Evolutionary conservation across 2,113 vertebrate genomes (phyloP).

Genomic region (Muscicapa adusta): DNA sequence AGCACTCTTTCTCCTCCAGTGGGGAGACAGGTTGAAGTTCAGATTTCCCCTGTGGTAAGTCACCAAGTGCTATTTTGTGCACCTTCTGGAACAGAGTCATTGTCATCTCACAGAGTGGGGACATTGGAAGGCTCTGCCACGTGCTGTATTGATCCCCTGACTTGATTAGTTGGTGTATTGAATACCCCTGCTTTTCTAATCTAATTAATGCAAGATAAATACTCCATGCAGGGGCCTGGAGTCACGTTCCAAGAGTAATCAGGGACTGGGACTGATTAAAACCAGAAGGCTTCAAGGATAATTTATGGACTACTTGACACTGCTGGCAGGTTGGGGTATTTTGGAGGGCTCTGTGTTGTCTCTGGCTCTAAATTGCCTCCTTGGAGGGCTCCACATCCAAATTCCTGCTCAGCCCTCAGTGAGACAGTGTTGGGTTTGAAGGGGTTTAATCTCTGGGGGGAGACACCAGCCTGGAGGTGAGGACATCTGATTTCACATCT

Average conservation of each 20-base stretch:
- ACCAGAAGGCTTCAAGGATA: slow-evolving; percentile 45
- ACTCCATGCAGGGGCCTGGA: slow-evolving; percentile 33
- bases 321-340: slow-evolving; percentile 14
- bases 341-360: not conserved
- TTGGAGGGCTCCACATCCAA: not conserved
- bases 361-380: not conserved
- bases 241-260: slow-evolving; percentile 61
- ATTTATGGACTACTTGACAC: slow-evolving; percentile 49
- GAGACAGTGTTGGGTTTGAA: not conserved
- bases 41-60: not conserved
- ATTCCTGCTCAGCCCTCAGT: not conserved
- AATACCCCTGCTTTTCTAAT: slow-evolving; percentile 63
- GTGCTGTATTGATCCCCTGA: slow-evolving; percentile 67
- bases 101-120: not conserved
- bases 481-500: not conserved
- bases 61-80: not conserved
- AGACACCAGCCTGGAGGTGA: not conserved
- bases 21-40: not conserved
- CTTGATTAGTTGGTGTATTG: slow-evolving; percentile 77
- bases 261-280: slow-evolving; percentile 57
- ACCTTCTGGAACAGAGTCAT: slow-evolving; percentile 3
- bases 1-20: not conserved
- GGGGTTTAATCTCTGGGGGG: not conserved
- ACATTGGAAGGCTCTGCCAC: slow-evolving; percentile 30
- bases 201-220: slow-evolving; percentile 78